Evolutionary conservation across 1,140 invertebrate genomes (phyloP), one percentile per base, ranked within the genome.

Genomic region (Drosophila ohnishii): DNA sequence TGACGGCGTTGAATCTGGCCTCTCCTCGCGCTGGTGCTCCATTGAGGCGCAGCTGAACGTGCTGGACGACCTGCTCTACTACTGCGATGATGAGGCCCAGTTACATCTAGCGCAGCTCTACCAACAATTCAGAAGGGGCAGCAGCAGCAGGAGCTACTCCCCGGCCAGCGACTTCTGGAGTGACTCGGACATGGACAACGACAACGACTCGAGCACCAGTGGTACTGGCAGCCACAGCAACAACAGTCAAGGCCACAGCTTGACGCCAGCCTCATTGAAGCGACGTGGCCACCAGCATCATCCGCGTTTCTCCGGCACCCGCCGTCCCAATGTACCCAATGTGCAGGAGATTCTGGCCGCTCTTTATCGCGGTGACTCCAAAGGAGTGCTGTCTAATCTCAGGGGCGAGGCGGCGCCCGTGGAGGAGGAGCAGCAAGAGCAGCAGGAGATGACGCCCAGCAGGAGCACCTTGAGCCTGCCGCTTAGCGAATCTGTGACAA

Each of bases 271-370:
- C 53, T 92, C 93, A 91, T 92, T 93, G 60, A 94, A 93, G 92
- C 94, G 95, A 90, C 94, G 95, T 91, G 95, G 95, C 60, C 95
- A 96, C 90, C 95, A 96, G 92, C 95, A 96, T 92, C 95, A 96
- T 93, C 95, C 94, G 76, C 93, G 94, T 34, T 93, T 93, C 70
- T 75, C 92, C 47, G 93, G 93, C 53, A 92, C 78, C 56, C 84
- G 93, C 47, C 84, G 91, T 80, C 92, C 91, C n/a, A 87, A 90
- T 70, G 86, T 89, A 30, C 83, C 80, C 34, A 90, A 92, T 72
- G 90, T 92, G 5, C 82, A 91, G 44, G 90, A 91, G 44, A 91
- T 91, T 30, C 63, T 92, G 45, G 90, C 87, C 34, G 91, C 91
- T 30, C 90, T 92, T 42, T 92, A 89, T 62, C 81, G 90, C n/a